Percentiles rank a stretch among this genome's conserved stretches.
Conservation (phyloP, 2,888 invertebrate species). For the Tetanocera ferruginea region DNA sequence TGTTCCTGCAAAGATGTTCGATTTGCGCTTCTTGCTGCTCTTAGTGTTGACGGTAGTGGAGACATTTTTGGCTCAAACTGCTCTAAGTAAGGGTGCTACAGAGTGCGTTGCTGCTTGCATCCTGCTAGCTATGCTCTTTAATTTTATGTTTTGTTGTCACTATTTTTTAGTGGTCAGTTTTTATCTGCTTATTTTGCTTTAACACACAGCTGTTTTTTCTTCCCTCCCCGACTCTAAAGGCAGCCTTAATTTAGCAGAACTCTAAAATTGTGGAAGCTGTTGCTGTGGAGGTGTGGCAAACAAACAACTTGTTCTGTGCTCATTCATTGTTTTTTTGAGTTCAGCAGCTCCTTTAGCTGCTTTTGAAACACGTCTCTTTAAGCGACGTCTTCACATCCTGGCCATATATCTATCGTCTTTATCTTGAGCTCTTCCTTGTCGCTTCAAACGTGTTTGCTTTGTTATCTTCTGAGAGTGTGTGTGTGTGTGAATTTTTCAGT, state of each 20-base stretch:
- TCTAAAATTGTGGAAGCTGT: not conserved
- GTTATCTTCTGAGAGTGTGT: not conserved
- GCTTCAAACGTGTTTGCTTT: not conserved
- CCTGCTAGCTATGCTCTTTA: not conserved
- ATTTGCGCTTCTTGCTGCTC: no score
- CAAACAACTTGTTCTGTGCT: not conserved
- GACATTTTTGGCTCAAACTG: not conserved
- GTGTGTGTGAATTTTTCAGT: not conserved
- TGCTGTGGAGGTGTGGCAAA: not conserved
- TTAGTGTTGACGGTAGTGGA: no score
- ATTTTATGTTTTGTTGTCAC: not conserved
- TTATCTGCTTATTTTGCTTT: not conserved
- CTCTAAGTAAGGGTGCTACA: not conserved
- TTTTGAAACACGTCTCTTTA: no score
- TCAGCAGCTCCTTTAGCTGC: not conserved
- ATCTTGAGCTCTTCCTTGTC: not conserved
- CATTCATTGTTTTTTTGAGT: constrained; percentile 18
- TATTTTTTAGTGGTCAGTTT: not conserved
- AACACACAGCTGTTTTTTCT: not conserved
- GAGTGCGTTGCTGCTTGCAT: not conserved
- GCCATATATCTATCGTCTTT: not conserved
- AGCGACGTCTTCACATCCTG: no score
- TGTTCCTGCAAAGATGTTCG: no score
- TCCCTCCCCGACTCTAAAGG: no score
- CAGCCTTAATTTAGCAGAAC: not conserved